Evolutionary conservation across 2,888 invertebrate genomes (phyloP).

Genomic region (Drosophila cognata): DNA sequence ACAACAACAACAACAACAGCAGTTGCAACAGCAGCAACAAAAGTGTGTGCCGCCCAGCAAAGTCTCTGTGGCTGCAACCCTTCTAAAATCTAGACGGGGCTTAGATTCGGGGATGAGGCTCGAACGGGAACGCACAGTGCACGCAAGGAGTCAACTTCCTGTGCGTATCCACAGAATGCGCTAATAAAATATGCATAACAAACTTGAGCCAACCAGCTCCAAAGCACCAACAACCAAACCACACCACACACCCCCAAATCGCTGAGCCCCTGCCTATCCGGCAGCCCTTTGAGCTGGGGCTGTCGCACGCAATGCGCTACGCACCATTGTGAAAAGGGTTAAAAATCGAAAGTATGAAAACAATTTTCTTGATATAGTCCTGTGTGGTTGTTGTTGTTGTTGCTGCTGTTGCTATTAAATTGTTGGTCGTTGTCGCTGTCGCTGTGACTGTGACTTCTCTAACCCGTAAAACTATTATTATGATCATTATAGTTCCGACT

Average conservation of each 20-base stretch:
- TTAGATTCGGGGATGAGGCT: slow-evolving; percentile 1
- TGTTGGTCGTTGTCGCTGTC: slow-evolving; percentile 64
- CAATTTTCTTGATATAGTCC: slow-evolving; percentile 60
- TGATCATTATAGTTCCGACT: slow-evolving; percentile 64
- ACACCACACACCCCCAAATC: not conserved
- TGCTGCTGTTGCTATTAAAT: slow-evolving; percentile 55
- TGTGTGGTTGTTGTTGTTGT: slow-evolving; percentile 15
- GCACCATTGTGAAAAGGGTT: slow-evolving; percentile 58
- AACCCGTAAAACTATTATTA: slow-evolving; percentile 77
- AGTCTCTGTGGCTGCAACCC: slow-evolving; percentile 46
- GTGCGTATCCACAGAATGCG: slow-evolving; percentile 79
- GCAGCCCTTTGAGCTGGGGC: slow-evolving; percentile 24
- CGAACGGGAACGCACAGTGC: slow-evolving; percentile 35
- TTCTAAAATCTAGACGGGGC: slow-evolving; percentile 6
- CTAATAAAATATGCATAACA: slow-evolving; percentile 78
- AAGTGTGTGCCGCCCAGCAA: slow-evolving; percentile 12
- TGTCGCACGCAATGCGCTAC: slow-evolving; percentile 58
- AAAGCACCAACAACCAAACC: slow-evolving; percentile 7
- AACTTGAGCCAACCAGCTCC: slow-evolving; percentile 55
- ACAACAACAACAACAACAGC: slow-evolving; percentile 30
- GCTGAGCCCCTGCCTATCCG: not conserved
- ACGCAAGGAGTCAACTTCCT: slow-evolving; percentile 78
- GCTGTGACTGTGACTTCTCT: slow-evolving; percentile 76
- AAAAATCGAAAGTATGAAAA: slow-evolving; percentile 70
- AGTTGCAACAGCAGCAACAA: slow-evolving; percentile 46